Evolutionary conservation across 2,888 invertebrate genomes (phyloP).

Genomic region (Diogma glabrata): DNA sequence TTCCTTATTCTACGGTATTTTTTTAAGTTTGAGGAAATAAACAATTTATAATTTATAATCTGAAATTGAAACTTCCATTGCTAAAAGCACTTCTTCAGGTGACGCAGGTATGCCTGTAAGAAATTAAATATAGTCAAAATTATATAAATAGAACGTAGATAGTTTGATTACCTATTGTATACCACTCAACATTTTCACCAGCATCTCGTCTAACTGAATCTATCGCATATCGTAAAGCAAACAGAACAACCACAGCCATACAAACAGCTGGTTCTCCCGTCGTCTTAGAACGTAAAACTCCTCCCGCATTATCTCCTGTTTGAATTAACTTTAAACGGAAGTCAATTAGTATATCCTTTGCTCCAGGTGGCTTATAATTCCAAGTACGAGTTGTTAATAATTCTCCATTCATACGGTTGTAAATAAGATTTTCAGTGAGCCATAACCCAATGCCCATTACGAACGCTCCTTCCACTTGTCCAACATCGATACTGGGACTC

Average conservation of each 20-base stretch:
- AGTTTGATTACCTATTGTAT: no score
- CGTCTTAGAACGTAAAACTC: constrained; percentile 29
- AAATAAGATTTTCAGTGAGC: constrained; percentile 58
- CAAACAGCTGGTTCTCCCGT: constrained; percentile 44
- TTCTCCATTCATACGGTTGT: constrained; percentile 48
- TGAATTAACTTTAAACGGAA: constrained; percentile 42
- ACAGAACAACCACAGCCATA: constrained; percentile 38
- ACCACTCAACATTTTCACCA: constrained; percentile 44
- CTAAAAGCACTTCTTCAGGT: no score
- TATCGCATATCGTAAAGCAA: constrained; percentile 51
- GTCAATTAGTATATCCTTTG: constrained; percentile 67
- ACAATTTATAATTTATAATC: no score
- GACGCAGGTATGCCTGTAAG: no score
- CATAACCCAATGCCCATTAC: constrained; percentile 67
- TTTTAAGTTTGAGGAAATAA: no score
- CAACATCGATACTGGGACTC: constrained; percentile 60
- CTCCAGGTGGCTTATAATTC: constrained; percentile 68
- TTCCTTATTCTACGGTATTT: no score
- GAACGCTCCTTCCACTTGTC: constrained; percentile 68
- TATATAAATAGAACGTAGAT: no score
- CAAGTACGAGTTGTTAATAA: constrained; percentile 67
- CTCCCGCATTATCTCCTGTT: not conserved
- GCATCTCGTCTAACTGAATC: constrained; percentile 48
- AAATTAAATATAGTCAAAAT: no score
- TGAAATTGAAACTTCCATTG: no score